Conservation (phyloP, 2,797 vertebrate species). For the Amphiprion clarkii region DNA sequence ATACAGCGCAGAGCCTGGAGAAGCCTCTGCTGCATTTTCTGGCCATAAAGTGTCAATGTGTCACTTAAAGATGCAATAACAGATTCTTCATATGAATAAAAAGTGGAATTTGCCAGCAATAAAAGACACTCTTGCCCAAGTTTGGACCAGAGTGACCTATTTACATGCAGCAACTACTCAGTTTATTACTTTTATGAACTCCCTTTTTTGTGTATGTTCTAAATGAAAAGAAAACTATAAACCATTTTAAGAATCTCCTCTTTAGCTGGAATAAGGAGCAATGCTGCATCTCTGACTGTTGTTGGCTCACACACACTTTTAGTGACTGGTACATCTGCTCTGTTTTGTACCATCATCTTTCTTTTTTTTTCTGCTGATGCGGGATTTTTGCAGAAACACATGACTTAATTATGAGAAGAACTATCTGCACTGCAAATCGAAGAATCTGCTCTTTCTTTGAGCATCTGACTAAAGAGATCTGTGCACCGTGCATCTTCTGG, state of each 20-base stretch:
- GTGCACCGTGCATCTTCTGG: neutral
- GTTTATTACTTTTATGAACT: neutral
- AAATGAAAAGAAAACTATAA: neutral
- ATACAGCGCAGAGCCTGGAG: neutral
- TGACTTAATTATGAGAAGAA: slow-evolving; percentile 44
- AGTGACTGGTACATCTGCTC: slow-evolving; percentile 41
- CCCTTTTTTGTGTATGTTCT: neutral
- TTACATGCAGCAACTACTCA: neutral
- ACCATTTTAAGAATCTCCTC: neutral
- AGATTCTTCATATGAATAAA: neutral
- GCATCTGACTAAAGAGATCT: slow-evolving; percentile 2
- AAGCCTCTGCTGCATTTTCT: neutral
- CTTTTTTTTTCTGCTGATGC: slow-evolving; percentile 51
- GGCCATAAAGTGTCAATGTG: neutral
- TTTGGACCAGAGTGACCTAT: neutral
- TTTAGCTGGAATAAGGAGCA: neutral
- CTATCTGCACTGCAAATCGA: slow-evolving; percentile 31
- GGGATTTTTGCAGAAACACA: slow-evolving; percentile 34
- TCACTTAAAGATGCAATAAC: neutral
- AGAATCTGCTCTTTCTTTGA: slow-evolving; percentile 41
- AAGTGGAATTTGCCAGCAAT: neutral
- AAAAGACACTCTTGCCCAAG: too few relatives aligned
- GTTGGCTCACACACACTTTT: slow-evolving; percentile 40
- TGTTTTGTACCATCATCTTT: slow-evolving; percentile 47
- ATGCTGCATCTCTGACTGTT: slow-evolving; percentile 15